Evolutionary conservation across 2,888 invertebrate genomes (phyloP), one percentile per base, ranked within the genome.

Genomic region (Chromoteleia sp.): DNA sequence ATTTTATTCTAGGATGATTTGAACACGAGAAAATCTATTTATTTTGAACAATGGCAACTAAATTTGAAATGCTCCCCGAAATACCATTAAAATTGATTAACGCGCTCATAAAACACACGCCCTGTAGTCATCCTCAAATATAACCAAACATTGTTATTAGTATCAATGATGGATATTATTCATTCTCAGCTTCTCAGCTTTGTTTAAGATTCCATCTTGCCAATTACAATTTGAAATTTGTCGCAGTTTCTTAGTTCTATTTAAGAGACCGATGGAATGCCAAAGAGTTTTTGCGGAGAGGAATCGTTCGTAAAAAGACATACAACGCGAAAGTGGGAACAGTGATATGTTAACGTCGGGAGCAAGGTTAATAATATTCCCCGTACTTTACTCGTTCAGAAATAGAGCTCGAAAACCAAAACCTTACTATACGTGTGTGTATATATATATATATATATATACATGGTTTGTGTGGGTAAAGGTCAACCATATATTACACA

Each of bases 331-430:
- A 67, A 75, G 48, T 56, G 17, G 59, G 15, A 54, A 70, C 39
- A 54, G 41, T 54, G 74, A 75, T 52, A 58, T 25, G 45, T 43
- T 71, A 68, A 61, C 59, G 59, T 50, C 29, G 67, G 25, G 33
- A 68, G 54, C 33, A 80, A 75, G 65, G 68, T 77, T 77, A 73
- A 68, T 77, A 77, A 77, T 77, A 73, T 68, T 73, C 56, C 59
- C 52, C 7, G 70, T 21, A 45, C 39, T 71, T 56, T 19, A 48
- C 48, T 63, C 41, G 52, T 73, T 50, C 68, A 36, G 36, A 77
- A 81, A 77, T 81, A 77, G 73, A 52, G 48, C 59, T 70, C 68
- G 21, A 59, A 75, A 70, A 68, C 52, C 29, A 50, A 58, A 56
- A 74, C 36, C 25, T 10, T 2, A 54, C 43, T 43, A 25, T 43